Percentiles rank a stretch among this genome's conserved stretches.
phyloP scores from a whole-genome alignment of 2,888 invertebrate species.

The Odontocerum albicorne region DNA sequence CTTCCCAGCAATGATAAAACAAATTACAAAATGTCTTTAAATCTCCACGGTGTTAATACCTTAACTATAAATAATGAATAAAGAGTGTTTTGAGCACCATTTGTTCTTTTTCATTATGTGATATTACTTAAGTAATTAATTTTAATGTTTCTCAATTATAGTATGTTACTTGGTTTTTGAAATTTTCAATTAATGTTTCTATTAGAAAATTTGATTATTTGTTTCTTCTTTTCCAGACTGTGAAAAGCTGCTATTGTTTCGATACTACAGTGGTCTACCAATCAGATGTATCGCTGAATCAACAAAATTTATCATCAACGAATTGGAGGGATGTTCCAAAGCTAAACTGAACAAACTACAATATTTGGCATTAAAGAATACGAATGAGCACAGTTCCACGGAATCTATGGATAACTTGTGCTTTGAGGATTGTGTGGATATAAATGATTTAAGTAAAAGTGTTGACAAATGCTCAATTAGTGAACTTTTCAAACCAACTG shows the following conservation, averaged over 20 bases:
- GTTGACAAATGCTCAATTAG: slow-evolving; percentile 61
- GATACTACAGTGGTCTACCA: slow-evolving; percentile 67
- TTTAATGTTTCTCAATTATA: too few relatives aligned
- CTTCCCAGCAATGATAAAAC: too few relatives aligned
- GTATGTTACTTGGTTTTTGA: too few relatives aligned
- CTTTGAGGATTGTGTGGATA: slow-evolving; percentile 54
- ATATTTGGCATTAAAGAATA: slow-evolving; percentile 12
- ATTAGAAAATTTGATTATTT: neutral
- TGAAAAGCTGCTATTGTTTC: slow-evolving; percentile 69
- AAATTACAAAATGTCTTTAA: too few relatives aligned
- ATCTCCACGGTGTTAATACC: too few relatives aligned
- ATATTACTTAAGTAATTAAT: too few relatives aligned
- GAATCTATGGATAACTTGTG: slow-evolving; percentile 46
- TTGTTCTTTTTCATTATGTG: too few relatives aligned
- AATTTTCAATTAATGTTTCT: too few relatives aligned
- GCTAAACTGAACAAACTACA: slow-evolving; percentile 38
- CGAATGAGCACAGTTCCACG: slow-evolving; percentile 20
- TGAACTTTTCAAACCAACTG: slow-evolving; percentile 42
- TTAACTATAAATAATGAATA: too few relatives aligned
- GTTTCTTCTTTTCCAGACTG: slow-evolving; percentile 58
- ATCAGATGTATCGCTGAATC: slow-evolving; percentile 67
- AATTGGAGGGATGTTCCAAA: slow-evolving; percentile 51
- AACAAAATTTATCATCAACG: slow-evolving; percentile 62
- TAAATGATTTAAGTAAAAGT: slow-evolving; percentile 55
- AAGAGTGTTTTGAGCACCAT: too few relatives aligned